Conservation (phyloP, 2,797 vertebrate genomes). For the Todus mexicanus region DNA sequence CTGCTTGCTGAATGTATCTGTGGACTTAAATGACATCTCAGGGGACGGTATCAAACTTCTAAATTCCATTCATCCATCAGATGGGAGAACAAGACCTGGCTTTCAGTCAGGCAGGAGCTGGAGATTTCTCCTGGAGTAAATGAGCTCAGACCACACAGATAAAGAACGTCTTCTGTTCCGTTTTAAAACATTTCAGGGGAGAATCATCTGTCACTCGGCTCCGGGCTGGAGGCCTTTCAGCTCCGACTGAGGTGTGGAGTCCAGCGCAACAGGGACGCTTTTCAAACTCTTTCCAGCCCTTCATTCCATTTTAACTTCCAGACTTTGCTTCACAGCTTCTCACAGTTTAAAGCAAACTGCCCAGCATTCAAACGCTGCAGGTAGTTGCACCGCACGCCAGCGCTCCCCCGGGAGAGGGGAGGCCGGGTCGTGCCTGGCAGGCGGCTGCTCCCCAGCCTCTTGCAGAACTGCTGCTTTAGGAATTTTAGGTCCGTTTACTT, state of each 20-base stretch:
- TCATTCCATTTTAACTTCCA: neutral
- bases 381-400: neutral
- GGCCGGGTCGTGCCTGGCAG: neutral
- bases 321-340: neutral
- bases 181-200: conserved; percentile 72
- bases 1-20: conserved; percentile 56
- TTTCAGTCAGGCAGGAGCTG: conserved; percentile 77
- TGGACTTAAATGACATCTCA: conserved; percentile 83
- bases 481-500: fast-evolving
- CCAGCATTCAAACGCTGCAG: neutral
- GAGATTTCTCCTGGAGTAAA: conserved; percentile 74
- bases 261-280: conserved; percentile 48
- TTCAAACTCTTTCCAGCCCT: conserved; percentile 35
- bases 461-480: neutral
- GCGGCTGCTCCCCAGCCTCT: neutral
- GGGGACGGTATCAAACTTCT: conserved; percentile 89
- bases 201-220: conserved; percentile 76
- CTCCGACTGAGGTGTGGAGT: conserved; percentile 55
- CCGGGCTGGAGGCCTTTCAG: conserved; percentile 49
- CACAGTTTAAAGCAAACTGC: neutral
- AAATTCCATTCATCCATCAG: conserved; percentile 83
- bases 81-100: conserved; percentile 82
- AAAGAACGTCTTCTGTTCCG: conserved; percentile 87
- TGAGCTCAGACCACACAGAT: conserved; percentile 93
- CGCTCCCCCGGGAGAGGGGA: neutral